Percentiles rank a stretch among this genome's conserved stretches.
phyloP scores from a whole-genome alignment of 2,888 invertebrate genomes.

The Caradrina clavipalpis region DNA sequence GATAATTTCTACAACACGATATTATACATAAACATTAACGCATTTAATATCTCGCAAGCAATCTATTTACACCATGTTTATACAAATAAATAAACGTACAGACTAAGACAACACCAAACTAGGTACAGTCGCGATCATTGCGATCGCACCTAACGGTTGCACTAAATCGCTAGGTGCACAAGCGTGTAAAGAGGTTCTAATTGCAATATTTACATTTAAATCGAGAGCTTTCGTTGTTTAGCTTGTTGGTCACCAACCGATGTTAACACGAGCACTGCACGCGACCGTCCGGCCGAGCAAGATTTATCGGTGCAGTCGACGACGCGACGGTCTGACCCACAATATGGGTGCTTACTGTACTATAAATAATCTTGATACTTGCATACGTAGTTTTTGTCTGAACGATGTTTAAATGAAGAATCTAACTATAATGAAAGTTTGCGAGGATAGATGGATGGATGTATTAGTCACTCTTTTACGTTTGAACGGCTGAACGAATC shows the following conservation, averaged over 20 bases:
- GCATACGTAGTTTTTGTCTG: conserved; percentile 30
- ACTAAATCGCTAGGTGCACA: conserved; percentile 67
- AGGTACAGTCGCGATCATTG: conserved; percentile 47
- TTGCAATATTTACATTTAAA: conserved; percentile 86
- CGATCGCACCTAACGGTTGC: conserved; percentile 69
- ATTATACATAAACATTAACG: too few species aligned
- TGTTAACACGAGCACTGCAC: conserved; percentile 76
- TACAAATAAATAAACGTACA: too few species aligned
- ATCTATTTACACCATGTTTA: too few species aligned
- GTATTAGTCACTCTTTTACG: too few species aligned
- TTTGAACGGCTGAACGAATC: too few species aligned
- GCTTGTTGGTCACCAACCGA: conserved; percentile 69
- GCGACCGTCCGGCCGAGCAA: conserved; percentile 66
- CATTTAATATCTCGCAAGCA: too few species aligned
- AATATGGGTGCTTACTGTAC: conserved; percentile 35
- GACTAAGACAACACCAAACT: conserved; percentile 39
- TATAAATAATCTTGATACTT: conserved; percentile 15
- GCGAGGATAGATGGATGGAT: too few species aligned
- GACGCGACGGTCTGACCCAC: conserved; percentile 59
- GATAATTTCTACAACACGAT: too few species aligned
- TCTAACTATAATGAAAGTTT: too few species aligned
- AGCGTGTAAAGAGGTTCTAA: conserved; percentile 73
- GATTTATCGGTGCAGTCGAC: conserved; percentile 65
- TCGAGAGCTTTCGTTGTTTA: conserved; percentile 76
- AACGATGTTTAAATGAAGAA: conserved; percentile 37